These are phyloP conservation scores for Microctenopoma stevenorrisi DNA, from an alignment of 2,797 vertebrate species.

Conservation along the genomic window DNA sequence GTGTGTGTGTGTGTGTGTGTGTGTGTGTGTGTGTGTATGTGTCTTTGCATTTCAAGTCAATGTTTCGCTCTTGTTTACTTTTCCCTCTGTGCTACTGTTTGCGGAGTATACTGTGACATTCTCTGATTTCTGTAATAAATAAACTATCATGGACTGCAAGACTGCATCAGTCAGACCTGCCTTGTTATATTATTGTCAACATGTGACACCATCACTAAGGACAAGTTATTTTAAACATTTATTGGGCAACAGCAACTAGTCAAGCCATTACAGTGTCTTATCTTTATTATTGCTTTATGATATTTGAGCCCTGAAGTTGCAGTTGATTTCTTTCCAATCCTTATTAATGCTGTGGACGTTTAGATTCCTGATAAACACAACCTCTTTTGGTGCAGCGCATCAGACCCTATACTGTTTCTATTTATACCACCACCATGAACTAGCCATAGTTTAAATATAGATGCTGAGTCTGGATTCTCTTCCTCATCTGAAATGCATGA, in stretches of 20 bases:
- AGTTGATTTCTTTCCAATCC: constrained; percentile 18
- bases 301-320: constrained; percentile 8
- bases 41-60: constrained; percentile 56
- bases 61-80: constrained; percentile 57
- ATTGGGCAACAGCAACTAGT: constrained; percentile 10
- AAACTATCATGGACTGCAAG: constrained; percentile 28
- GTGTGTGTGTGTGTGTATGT: constrained; percentile 23
- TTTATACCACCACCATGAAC: constrained; percentile 79
- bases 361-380: constrained; percentile 52
- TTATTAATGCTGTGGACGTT: constrained; percentile 31
- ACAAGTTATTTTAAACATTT: constrained; percentile 8
- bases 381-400: constrained; percentile 63
- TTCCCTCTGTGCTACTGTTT: constrained; percentile 30
- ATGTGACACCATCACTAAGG: not conserved
- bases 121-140: constrained; percentile 52
- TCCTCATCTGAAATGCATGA: constrained; percentile 83
- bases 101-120: constrained; percentile 20
- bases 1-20: constrained; percentile 17
- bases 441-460: constrained; percentile 85
- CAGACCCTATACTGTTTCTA: constrained; percentile 76
- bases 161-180: constrained; percentile 9
- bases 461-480: constrained; percentile 84
- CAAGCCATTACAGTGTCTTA: not conserved
- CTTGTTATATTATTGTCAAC: constrained; percentile 17
- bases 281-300: not conserved